These are phyloP conservation scores for Zaprionus africanus DNA, from an alignment of 1,140 invertebrate species.

Conservation along the genomic window DNA sequence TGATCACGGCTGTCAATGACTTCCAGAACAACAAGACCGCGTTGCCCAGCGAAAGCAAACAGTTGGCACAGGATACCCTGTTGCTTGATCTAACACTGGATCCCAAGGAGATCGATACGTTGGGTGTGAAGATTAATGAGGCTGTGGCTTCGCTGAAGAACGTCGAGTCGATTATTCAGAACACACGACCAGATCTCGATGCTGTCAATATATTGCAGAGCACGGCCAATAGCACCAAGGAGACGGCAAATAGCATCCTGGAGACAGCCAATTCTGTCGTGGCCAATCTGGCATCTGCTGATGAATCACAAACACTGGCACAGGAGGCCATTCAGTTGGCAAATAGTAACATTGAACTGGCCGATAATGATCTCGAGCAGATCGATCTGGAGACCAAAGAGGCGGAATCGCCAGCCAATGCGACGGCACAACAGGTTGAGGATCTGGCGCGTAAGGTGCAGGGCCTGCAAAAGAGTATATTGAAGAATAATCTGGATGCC, in stretches of 20 bases:
- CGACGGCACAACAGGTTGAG: slow-evolving; percentile 89
- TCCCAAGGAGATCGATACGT: slow-evolving; percentile 93
- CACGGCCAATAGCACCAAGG: slow-evolving; percentile 90
- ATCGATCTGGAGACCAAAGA: slow-evolving; percentile 89
- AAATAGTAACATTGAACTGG: slow-evolving; percentile 90
- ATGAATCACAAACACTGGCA: slow-evolving; percentile 91
- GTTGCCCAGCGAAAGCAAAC: slow-evolving; percentile 92
- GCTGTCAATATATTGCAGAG: slow-evolving; percentile 90
- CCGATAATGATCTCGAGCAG: slow-evolving; percentile 89
- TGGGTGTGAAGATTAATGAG: slow-evolving; percentile 93
- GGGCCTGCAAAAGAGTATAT: slow-evolving; percentile 90
- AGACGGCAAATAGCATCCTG: slow-evolving; percentile 86
- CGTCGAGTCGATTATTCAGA: slow-evolving; percentile 94
- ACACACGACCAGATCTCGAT: slow-evolving; percentile 91
- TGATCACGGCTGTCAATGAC: slow-evolving; percentile 89
- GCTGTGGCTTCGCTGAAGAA: slow-evolving; percentile 94
- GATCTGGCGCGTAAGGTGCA: slow-evolving; percentile 88
- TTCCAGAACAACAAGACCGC: slow-evolving; percentile 91
- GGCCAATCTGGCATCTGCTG: slow-evolving; percentile 88
- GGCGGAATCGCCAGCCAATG: slow-evolving; percentile 90
- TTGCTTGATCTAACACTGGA: slow-evolving; percentile 88
- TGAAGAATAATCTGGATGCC: slow-evolving; percentile 89
- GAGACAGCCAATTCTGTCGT: slow-evolving; percentile 86
- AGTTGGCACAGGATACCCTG: slow-evolving; percentile 91
- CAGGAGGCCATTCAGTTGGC: slow-evolving; percentile 92